These are phyloP conservation scores for Augochlora pura DNA, from an alignment of 1,140 invertebrate species.

Conservation along the genomic window DNA sequence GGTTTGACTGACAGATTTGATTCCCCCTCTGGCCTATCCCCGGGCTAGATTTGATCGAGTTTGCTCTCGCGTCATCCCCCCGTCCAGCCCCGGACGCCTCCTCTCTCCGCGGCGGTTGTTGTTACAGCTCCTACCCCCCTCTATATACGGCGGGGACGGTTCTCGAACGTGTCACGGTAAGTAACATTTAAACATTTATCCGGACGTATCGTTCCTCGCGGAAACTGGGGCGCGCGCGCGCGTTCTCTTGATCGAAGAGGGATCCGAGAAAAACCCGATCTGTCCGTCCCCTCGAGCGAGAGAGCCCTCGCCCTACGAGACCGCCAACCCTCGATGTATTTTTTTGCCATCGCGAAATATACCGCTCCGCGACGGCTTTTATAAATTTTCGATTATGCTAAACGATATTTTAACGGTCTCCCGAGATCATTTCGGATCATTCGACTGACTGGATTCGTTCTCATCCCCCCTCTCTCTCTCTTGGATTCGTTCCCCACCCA, in stretches of 20 bases:
- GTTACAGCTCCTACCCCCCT: too few relatives aligned
- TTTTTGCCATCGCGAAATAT: background rate
- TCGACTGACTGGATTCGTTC: background rate
- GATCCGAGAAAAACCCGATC: conserved; percentile 13
- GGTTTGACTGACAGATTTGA: conserved; percentile 1
- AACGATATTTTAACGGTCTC: conserved; percentile 17
- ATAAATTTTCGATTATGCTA: conserved; percentile 42
- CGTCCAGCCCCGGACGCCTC: background rate
- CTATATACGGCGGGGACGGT: background rate
- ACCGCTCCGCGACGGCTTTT: background rate
- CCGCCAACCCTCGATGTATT: background rate
- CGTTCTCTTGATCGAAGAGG: background rate
- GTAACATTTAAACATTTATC: conserved; percentile 1
- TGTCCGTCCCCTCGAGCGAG: background rate
- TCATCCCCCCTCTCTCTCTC: too few relatives aligned
- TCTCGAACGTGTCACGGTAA: background rate
- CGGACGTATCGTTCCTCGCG: background rate
- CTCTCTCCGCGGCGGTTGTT: background rate
- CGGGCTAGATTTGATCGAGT: background rate
- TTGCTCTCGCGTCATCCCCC: background rate
- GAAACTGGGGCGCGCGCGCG: background rate
- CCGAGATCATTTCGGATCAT: background rate
- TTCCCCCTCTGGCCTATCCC: background rate
- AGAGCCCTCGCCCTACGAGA: too few relatives aligned
- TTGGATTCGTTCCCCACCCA: too few relatives aligned